Conservation (phyloP, 2,113 vertebrate species). For the mouse (Mus musculus) region GRCm39 chr7:58020501-58021000, state of each 20-base stretch:
- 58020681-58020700: neutral
- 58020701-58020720: neutral
- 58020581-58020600: neutral
- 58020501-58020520: neutral
- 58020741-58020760: neutral
- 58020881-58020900: neutral
- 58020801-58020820: too few relatives aligned
- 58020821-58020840: neutral
- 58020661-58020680: neutral
- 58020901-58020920: accelerated
- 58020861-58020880: neutral
- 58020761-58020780: neutral
- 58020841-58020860: too few relatives aligned
- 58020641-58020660: neutral
- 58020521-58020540: neutral
- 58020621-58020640: neutral
- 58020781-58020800: neutral
- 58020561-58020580: neutral
- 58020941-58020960: too few relatives aligned
- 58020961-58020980: neutral
- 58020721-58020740: neutral
- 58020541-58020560: neutral
- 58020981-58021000: accelerated
- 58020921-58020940: neutral
- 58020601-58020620: neutral